These are phyloP conservation scores for Eristalinus sepulchralis DNA, from an alignment of 2,888 invertebrate species.

Conservation along the genomic window DNA sequence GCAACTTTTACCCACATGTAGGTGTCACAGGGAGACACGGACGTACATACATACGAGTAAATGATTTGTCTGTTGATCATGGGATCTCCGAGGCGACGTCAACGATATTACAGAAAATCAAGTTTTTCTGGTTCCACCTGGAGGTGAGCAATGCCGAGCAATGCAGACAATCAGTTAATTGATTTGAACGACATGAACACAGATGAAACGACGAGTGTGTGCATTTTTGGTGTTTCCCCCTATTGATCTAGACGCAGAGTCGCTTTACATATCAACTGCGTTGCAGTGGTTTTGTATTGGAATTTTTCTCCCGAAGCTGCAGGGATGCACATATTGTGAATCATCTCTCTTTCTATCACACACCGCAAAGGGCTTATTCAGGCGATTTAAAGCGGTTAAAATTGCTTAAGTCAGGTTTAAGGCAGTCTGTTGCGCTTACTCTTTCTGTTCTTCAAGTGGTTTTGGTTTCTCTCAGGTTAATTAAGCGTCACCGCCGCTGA, in stretches of 20 bases:
- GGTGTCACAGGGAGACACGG: not conserved
- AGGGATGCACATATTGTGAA: not conserved
- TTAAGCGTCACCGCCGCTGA: not conserved
- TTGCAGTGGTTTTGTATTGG: not conserved
- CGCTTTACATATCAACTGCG: not conserved
- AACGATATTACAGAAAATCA: conserved; percentile 29
- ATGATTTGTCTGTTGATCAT: conserved; percentile 8
- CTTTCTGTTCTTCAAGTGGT: not conserved
- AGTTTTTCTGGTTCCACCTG: conserved; percentile 53
- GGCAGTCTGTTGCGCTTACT: conserved; percentile 10
- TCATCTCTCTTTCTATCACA: not conserved
- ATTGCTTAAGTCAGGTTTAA: conserved; percentile 53
- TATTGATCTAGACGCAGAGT: not conserved
- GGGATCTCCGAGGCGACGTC: not conserved
- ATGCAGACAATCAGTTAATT: conserved; percentile 17
- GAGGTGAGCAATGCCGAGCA: conserved; percentile 1
- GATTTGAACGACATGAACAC: not conserved
- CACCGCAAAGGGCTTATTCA: not conserved
- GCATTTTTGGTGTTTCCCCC: not conserved
- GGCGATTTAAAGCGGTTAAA: conserved; percentile 42
- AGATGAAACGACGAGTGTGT: not conserved
- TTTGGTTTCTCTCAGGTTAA: not conserved
- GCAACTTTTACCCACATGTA: conserved; percentile 10
- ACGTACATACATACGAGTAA: not conserved
- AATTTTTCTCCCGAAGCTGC: not conserved